Evolutionary conservation across 2,888 invertebrate genomes (phyloP).

Genomic region (Theretra japonica): DNA sequence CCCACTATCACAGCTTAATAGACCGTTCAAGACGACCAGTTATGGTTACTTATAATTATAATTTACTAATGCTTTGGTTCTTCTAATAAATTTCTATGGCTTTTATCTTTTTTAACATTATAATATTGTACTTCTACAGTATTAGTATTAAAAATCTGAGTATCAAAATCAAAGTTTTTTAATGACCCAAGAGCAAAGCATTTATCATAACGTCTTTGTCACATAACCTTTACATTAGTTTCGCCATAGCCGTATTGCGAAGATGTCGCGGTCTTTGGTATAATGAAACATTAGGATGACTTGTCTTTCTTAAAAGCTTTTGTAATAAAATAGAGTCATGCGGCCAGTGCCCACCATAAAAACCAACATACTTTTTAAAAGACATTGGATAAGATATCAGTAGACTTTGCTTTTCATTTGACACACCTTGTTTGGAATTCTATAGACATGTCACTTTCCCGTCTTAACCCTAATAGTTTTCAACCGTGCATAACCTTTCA

Average conservation of each 20-base stretch:
- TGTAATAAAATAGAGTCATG: neutral
- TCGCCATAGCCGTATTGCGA: conserved; percentile 2
- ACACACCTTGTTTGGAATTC: conserved; percentile 2
- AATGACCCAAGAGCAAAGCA: neutral
- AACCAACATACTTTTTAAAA: no score
- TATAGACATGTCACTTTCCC: no score
- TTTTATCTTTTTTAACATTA: neutral
- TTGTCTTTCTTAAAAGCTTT: neutral
- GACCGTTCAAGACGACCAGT: conserved; percentile 20
- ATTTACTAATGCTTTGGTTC: neutral
- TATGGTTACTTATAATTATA: conserved; percentile 4
- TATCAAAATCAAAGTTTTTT: neutral
- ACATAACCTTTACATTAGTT: conserved; percentile 14
- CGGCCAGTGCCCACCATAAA: neutral
- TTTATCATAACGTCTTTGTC: neutral
- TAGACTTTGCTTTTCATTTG: no score
- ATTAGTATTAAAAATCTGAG: neutral
- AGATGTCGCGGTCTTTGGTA: conserved; percentile 2
- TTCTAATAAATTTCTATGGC: neutral
- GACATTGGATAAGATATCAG: no score
- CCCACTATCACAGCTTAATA: conserved; percentile 16
- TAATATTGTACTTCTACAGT: neutral
- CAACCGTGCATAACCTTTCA: no score
- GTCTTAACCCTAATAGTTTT: no score
- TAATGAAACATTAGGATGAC: neutral